Evolutionary conservation across 2,888 invertebrate species (phyloP).

Genomic region (Oxyteleia sp.): DNA sequence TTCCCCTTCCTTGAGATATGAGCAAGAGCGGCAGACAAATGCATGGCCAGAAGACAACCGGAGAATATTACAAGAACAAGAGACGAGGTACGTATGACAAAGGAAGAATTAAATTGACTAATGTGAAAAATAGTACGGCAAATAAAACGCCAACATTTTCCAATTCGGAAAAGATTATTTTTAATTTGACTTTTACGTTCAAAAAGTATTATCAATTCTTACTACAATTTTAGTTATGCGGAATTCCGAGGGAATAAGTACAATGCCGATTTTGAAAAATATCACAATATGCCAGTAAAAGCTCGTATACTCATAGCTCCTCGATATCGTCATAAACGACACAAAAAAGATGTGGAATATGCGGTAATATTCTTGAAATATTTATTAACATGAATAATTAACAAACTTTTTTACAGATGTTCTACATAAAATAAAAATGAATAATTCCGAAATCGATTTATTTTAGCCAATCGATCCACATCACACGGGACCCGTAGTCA

Average conservation of each 20-base stretch:
- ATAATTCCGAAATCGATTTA: neutral
- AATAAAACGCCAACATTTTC: no score
- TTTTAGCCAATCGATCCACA: conserved; percentile 81
- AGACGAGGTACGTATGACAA: conserved; percentile 58
- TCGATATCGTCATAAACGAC: conserved; percentile 7
- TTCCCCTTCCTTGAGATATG: conserved; percentile 15
- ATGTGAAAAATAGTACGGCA: no score
- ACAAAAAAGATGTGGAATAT: conserved; percentile 49
- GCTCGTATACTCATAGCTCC: conserved; percentile 48
- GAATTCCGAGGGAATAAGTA: conserved; percentile 18
- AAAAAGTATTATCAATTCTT: no score
- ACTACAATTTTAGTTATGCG: conserved; percentile 50
- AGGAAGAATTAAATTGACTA: no score
- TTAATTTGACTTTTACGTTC: no score
- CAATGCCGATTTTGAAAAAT: conserved; percentile 23
- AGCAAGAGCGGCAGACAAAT: conserved; percentile 23
- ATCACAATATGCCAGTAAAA: conserved; percentile 25
- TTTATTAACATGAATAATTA: conserved; percentile 1
- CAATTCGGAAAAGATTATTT: no score
- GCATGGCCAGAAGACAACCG: conserved; percentile 21
- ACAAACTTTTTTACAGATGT: neutral
- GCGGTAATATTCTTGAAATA: conserved; percentile 29
- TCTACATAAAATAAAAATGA: neutral
- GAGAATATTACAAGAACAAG: conserved; percentile 44
- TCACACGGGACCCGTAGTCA: conserved; percentile 76